Evolutionary conservation across 2,797 vertebrate species (phyloP), one percentile per base, ranked within the genome.

Genomic region (Sphenodon punctatus): DNA sequence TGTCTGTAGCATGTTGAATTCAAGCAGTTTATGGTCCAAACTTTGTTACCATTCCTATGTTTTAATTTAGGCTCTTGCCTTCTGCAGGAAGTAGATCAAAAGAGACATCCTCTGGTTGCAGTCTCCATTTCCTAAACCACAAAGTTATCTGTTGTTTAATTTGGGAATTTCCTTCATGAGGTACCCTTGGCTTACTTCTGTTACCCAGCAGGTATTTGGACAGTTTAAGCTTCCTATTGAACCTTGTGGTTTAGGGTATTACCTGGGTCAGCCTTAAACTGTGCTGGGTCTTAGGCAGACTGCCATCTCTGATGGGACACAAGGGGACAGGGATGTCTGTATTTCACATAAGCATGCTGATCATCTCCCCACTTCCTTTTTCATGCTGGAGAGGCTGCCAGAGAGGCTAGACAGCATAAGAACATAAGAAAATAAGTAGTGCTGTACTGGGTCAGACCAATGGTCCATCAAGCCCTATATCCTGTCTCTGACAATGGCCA

Each of bases 51-150:
- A 16, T 51, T 51, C 30, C 48, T 45, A 22, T 13, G 36, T 41
- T 64, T 32, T 48, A 11, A 22, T 76, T 38, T 2, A 5, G 51
- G 23, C 45, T 13, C 5, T 32, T 39, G 19, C n/a, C 60, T 67
- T n/a, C 36, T 12, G 19, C 0, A 1, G 1, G 43, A 48, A 64
- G 11, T 63, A 73, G 13, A 36, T 1, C 1, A 56, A 64, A 23
- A 39, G 27, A 9, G 6, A 36, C 16, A 45, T 67, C 16, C 38
- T 61, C 36, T 3, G 48, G 2, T 59, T 48, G 23, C 3, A 5
- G 64, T 16, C 78, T 75, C 46, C 75, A 1, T 56, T 82, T 65
- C n/a, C n/a, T n/a, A n/a, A n/a, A n/a, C n/a, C n/a, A n/a, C n/a
- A n/a, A n/a, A n/a, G 30, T 43, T 39, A 85, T 3, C 38, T 39